Conservation (phyloP, 2,797 vertebrate genomes). For the Aldrovandia affinis region DNA sequence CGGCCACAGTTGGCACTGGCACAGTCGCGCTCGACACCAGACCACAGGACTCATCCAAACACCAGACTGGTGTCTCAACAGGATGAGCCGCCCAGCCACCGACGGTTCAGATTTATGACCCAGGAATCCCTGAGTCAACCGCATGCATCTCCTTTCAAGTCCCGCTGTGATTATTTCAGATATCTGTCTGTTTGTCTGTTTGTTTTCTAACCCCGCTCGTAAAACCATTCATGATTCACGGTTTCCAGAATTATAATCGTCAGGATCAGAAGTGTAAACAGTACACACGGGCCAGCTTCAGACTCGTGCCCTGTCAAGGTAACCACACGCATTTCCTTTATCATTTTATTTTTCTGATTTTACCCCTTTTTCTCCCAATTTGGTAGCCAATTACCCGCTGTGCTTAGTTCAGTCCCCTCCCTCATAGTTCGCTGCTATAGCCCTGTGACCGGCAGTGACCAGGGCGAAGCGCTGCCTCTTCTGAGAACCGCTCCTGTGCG, state of each 20-base stretch:
- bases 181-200: slow-evolving; percentile 54
- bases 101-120: slow-evolving; percentile 46
- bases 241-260: slow-evolving; percentile 71
- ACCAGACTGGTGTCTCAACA: background rate
- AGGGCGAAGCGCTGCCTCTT: too few relatives aligned
- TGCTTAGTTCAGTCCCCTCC: too few relatives aligned
- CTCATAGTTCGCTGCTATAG: too few relatives aligned
- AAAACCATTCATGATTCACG: slow-evolving; percentile 64
- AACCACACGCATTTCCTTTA: background rate
- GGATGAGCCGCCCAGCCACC: background rate
- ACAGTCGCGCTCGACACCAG: background rate
- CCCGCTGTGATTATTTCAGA: slow-evolving; percentile 70
- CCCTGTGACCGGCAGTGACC: too few relatives aligned
- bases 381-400: too few relatives aligned
- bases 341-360: too few relatives aligned
- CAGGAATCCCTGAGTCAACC: slow-evolving; percentile 71
- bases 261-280: slow-evolving; percentile 66
- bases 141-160: slow-evolving; percentile 52
- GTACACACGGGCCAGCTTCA: slow-evolving; percentile 49
- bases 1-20: background rate
- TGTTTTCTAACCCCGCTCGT: slow-evolving; percentile 55
- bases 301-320: slow-evolving; percentile 56
- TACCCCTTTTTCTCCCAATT: too few relatives aligned
- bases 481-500: too few relatives aligned
- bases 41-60: background rate